Evolutionary conservation across 2,113 vertebrate species (phyloP), one percentile per base, ranked within the genome.

Genomic region (Xenopus borealis): DNA sequence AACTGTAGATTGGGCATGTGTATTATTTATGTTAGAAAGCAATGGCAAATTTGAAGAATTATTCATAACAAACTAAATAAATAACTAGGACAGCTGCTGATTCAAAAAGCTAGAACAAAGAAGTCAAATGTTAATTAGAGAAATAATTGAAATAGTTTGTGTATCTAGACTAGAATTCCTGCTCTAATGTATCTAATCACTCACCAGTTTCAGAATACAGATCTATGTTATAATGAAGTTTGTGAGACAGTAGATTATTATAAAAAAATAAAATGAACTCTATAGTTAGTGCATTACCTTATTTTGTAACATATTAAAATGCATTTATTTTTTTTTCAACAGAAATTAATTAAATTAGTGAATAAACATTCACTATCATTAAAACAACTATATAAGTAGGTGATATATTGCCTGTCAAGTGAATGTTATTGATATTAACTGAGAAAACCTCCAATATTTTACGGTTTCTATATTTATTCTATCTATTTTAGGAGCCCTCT

Each of bases 101-200:
- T 53, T 69, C 65, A 53, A n/a, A 17, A 44, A 23, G 45, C 46
- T 63, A 63, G 73, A 75, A 75, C 73, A 75, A 75, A 75, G 13
- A 55, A 69, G 73, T 75, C 73, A 75, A 75, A 75, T 63, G 73
- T 75, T 75, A 75, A 75, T 75, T 75, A 75, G 73, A 62, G 66
- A 69, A 75, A 69, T 75, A 75, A 75, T 69, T 75, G 73, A 75
- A 75, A 62, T 69, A 47, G 46, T 62, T 75, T 75, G 58, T 69
- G 27, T 75, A 75, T 30, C 13, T 69, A 44, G n/a, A 45, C 57
- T 62, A 13, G 46, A 75, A 69, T 69, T 30, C 45, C 45, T 50
- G 12, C 17, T 62, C 59, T 59, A 62, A 75, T 75, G 44, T 17
- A 62, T 68, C 16, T 61, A 68, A 45, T 62, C 57, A 62, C 62